Percentiles rank a stretch among this genome's conserved stretches.
These are phyloP conservation scores for Cryptoleucopteryx plumbea DNA, from an alignment of 2,113 vertebrate species.

Conservation along the genomic window DNA sequence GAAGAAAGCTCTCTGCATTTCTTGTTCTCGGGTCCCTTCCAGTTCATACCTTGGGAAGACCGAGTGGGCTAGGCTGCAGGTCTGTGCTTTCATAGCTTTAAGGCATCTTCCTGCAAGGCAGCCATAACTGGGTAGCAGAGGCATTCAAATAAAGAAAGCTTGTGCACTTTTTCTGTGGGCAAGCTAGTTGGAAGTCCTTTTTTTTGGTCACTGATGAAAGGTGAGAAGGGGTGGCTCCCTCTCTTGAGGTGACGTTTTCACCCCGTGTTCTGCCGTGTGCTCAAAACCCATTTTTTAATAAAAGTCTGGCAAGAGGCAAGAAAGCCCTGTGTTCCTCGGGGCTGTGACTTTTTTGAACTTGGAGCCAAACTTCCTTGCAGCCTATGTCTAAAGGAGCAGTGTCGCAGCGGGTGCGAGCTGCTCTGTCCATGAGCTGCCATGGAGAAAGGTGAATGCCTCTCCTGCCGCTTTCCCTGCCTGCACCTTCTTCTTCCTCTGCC, in stretches of 20 bases:
- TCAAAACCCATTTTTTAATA: neutral
- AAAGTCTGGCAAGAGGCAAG: neutral
- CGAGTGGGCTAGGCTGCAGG: neutral
- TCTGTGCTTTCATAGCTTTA: neutral
- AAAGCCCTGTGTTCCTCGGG: neutral
- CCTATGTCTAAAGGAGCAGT: neutral
- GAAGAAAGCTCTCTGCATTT: neutral
- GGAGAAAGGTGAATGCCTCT: neutral
- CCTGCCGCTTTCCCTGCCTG: neutral
- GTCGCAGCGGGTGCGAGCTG: accelerated
- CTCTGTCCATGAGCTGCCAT: neutral
- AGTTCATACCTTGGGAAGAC: neutral
- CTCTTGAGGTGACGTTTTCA: neutral
- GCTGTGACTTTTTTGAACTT: neutral
- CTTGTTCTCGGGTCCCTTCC: neutral
- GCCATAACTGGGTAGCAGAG: neutral
- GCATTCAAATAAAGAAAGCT: neutral
- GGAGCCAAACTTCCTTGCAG: neutral
- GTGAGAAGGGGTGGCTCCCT: neutral
- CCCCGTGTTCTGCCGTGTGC: neutral
- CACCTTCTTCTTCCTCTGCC: neutral
- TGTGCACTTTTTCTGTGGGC: neutral
- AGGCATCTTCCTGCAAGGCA: neutral
- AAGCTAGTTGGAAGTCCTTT: neutral
- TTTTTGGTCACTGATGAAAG: neutral